Percentiles rank a stretch among this genome's conserved stretches.
Evolutionary conservation across 2,888 invertebrate species (phyloP).

Genomic region (Thalpophila matura): DNA sequence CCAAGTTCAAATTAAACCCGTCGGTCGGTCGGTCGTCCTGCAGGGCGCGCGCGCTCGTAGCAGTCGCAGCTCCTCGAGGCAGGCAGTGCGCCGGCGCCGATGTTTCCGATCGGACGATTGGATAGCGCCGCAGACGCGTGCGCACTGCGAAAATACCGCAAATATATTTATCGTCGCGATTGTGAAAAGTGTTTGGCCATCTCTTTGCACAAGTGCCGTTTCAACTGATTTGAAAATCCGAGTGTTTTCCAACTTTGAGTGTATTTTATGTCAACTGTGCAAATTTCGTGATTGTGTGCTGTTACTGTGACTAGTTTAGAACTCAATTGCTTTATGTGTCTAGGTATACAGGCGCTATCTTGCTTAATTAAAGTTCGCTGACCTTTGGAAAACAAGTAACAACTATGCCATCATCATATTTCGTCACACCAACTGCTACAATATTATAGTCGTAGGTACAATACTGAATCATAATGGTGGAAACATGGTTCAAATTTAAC

Average conservation of each 20-base stretch:
- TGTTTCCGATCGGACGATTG: conserved; percentile 84
- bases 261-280: conserved; percentile 56
- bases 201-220: conserved; percentile 66
- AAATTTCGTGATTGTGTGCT: conserved; percentile 68
- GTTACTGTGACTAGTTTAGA: conserved; percentile 64
- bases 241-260: conserved; percentile 44
- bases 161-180: conserved; percentile 59
- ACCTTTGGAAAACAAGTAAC: conserved; percentile 56
- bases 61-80: conserved; percentile 51
- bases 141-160: conserved; percentile 74
- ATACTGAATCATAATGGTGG: conserved; percentile 35
- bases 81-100: conserved; percentile 83
- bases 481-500: conserved; percentile 62
- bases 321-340: conserved; percentile 64
- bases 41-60: conserved; percentile 58
- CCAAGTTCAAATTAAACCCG: conserved; percentile 84
- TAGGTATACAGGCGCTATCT: conserved; percentile 60
- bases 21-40: conserved; percentile 67
- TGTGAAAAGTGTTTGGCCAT: conserved; percentile 59
- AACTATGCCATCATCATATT: conserved; percentile 42
- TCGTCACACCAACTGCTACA: conserved; percentile 23
- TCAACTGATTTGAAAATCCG: conserved; percentile 20
- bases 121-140: conserved; percentile 72
- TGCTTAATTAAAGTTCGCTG: conserved; percentile 73
- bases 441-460: conserved; percentile 20